Evolutionary conservation across 2,113 vertebrate species (phyloP).

Genomic region (Pteruthius melanotis): DNA sequence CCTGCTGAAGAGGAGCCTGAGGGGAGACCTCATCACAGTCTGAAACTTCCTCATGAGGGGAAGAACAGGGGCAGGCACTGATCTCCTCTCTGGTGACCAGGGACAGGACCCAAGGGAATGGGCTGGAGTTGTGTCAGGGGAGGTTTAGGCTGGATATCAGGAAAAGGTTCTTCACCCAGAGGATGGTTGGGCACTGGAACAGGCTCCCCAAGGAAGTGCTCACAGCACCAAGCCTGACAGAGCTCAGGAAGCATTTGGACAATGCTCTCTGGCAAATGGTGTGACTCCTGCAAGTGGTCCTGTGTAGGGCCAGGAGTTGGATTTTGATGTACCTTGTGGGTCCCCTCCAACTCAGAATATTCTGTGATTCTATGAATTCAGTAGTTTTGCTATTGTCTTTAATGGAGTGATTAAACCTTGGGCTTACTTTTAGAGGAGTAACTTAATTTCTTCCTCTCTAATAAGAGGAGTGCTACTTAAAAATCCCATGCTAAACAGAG

Average conservation of each 20-base stretch:
- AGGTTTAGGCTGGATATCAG: neutral
- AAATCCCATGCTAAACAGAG: neutral
- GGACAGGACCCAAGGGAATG: fast-evolving
- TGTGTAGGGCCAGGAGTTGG: neutral
- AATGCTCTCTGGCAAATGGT: neutral
- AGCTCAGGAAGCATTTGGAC: neutral
- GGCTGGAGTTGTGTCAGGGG: fast-evolving
- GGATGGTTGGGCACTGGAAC: fast-evolving
- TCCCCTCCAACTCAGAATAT: neutral
- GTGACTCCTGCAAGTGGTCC: neutral
- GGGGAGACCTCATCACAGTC: fast-evolving
- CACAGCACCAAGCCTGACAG: neutral
- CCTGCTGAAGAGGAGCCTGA: neutral
- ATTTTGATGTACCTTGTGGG: fast-evolving
- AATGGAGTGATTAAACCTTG: neutral
- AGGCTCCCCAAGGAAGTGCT: neutral
- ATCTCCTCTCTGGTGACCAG: neutral
- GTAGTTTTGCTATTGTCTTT: neutral
- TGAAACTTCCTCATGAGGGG: fast-evolving
- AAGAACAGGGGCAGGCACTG: neutral
- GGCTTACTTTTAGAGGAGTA: neutral
- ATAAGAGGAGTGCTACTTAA: neutral
- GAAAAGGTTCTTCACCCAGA: neutral
- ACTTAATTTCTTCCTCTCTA: neutral
- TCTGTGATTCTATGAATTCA: neutral